These are phyloP conservation scores for Macaria liturata DNA, from an alignment of 2,888 invertebrate species.

Conservation along the genomic window DNA sequence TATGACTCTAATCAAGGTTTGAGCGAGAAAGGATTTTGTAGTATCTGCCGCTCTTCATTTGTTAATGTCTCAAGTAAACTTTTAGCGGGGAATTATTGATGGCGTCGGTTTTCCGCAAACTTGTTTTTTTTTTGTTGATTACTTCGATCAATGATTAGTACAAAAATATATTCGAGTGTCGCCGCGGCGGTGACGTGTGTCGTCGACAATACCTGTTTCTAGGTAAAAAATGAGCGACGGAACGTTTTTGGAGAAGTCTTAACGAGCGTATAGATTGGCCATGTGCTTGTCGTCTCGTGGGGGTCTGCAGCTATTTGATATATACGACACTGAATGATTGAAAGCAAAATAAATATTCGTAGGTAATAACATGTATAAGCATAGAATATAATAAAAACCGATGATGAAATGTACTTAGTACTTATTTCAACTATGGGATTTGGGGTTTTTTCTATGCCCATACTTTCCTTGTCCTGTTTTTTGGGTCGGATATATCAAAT, in stretches of 20 bases:
- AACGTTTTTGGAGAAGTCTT: slow-evolving; percentile 9
- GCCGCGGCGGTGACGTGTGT: slow-evolving; percentile 1
- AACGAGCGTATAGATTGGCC: slow-evolving; percentile 14
- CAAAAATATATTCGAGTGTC: not conserved
- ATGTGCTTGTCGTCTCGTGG: too few species aligned
- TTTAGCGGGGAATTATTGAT: not conserved
- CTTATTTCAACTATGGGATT: too few species aligned
- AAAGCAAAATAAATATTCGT: too few species aligned
- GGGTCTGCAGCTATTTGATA: too few species aligned
- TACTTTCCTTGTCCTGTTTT: too few species aligned
- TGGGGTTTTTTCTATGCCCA: too few species aligned
- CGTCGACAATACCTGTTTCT: slow-evolving; percentile 3
- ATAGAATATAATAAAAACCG: too few species aligned
- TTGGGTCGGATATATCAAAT: too few species aligned
- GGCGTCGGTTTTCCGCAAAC: not conserved
- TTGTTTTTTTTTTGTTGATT: not conserved
- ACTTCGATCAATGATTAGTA: too few species aligned
- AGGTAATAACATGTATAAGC: too few species aligned
- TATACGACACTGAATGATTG: too few species aligned
- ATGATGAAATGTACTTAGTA: too few species aligned
- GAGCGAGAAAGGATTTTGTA: slow-evolving; percentile 3
- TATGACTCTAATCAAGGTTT: not conserved
- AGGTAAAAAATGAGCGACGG: not conserved
- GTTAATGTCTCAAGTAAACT: not conserved
- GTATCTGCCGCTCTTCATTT: slow-evolving; percentile 4